Evolutionary conservation across 2,888 invertebrate genomes (phyloP).

Genomic region (Drosophila anomalata): DNA sequence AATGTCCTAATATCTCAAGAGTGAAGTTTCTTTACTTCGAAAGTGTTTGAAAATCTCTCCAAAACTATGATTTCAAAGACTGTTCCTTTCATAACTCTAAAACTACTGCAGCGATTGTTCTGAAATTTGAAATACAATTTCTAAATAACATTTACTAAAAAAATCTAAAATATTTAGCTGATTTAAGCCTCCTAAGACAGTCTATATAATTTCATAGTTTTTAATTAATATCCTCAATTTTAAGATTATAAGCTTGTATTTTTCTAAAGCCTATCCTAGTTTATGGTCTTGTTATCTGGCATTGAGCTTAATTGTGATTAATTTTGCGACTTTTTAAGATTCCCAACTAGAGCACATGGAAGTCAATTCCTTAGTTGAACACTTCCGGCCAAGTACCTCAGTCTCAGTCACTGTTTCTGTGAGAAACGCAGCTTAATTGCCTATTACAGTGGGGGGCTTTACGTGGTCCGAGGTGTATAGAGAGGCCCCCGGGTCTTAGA

Average conservation of each 20-base stretch:
- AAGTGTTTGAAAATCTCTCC: no score
- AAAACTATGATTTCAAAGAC: no score
- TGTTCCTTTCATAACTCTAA: no score
- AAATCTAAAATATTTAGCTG: no score
- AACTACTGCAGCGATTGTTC: no score
- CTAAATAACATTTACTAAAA: no score
- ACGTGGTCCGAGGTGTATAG: background rate
- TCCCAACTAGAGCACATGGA: constrained; percentile 18
- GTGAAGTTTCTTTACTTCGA: no score
- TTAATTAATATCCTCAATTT: no score
- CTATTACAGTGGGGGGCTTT: constrained; percentile 23
- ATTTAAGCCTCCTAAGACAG: no score
- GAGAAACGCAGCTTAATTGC: constrained; percentile 61
- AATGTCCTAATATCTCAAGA: no score
- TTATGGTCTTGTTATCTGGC: background rate
- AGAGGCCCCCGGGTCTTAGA: background rate
- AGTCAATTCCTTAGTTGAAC: constrained; percentile 38
- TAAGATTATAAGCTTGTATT: background rate
- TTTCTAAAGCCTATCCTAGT: background rate
- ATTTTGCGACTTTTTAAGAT: constrained; percentile 40
- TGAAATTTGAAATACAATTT: no score
- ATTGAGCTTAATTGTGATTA: constrained; percentile 59
- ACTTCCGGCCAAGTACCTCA: constrained; percentile 23
- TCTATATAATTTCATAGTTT: no score
- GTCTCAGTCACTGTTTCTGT: background rate